phyloP scores from a whole-genome alignment of 2,888 invertebrate genomes.

The Mantis religiosa region DNA sequence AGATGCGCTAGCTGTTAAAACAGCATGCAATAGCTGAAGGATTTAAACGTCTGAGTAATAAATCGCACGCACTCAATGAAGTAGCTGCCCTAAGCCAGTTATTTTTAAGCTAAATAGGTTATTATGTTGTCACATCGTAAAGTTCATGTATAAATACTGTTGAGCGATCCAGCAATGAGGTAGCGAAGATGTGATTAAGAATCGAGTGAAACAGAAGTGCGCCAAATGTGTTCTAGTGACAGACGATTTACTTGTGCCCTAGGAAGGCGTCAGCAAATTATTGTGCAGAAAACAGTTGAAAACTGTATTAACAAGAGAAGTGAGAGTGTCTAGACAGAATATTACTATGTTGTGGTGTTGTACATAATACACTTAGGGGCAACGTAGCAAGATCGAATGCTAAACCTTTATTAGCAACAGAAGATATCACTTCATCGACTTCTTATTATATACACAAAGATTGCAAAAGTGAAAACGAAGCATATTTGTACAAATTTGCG shows the following conservation, averaged over 20 bases:
- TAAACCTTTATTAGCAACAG: no score
- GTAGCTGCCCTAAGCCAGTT: background rate
- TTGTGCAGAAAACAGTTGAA: background rate
- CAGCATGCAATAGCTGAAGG: no score
- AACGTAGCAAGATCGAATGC: background rate
- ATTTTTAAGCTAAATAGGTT: background rate
- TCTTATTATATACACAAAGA: constrained; percentile 9
- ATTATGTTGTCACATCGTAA: background rate
- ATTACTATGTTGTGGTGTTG: background rate
- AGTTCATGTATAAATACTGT: background rate
- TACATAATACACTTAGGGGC: background rate
- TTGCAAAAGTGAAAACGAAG: constrained; percentile 7
- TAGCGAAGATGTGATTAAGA: background rate
- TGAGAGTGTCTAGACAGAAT: background rate
- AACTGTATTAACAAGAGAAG: background rate
- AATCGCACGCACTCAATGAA: background rate
- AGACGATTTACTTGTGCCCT: background rate
- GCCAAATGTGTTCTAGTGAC: background rate
- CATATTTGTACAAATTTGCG: constrained; percentile 23
- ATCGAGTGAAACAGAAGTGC: background rate
- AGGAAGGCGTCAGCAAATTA: background rate
- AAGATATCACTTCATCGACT: background rate
- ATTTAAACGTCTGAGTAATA: background rate
- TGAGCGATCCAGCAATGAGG: background rate
- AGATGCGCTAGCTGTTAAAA: no score